A percentile compares a stretch with the other conserved stretches of the same genome.
Evolutionary conservation across 2,113 vertebrate genomes (phyloP).

Genomic region (Dicrurus megarhynchus): DNA sequence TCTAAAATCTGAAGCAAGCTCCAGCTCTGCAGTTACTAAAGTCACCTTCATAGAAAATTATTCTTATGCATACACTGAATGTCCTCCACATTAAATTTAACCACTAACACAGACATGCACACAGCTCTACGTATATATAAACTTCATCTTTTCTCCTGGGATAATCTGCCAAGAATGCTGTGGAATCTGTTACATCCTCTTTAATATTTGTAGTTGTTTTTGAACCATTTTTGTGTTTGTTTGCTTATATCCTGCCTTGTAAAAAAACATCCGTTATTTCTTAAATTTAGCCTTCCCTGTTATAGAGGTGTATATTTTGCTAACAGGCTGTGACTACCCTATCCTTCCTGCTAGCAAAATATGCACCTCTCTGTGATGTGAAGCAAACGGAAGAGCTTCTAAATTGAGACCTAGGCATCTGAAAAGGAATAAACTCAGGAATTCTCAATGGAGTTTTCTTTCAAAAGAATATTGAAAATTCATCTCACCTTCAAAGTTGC

Average conservation of each 20-base stretch:
- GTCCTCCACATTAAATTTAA: neutral
- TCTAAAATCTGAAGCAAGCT: neutral
- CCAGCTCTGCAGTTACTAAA: neutral
- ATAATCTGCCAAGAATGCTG: neutral
- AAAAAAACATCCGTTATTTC: constrained; percentile 34
- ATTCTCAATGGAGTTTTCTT: neutral
- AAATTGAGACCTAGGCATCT: neutral
- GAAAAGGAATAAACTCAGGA: neutral
- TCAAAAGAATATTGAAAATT: neutral
- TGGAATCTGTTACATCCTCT: constrained; percentile 38
- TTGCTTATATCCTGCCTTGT: constrained; percentile 48
- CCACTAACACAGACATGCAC: neutral
- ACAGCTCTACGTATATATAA: neutral
- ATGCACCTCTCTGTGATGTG: neutral
- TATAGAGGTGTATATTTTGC: constrained; percentile 37
- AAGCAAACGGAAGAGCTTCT: neutral
- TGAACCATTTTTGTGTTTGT: constrained; percentile 38
- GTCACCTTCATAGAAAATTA: neutral
- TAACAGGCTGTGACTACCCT: constrained; percentile 19
- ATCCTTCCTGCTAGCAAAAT: constrained; percentile 46
- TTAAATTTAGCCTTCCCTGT: constrained; percentile 47
- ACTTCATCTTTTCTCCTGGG: neutral
- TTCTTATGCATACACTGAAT: neutral
- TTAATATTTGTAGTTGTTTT: neutral
- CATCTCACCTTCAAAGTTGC: neutral